Evolutionary conservation across 1,140 invertebrate genomes (phyloP).

Genomic region (Cardiocondyla obscurior): DNA sequence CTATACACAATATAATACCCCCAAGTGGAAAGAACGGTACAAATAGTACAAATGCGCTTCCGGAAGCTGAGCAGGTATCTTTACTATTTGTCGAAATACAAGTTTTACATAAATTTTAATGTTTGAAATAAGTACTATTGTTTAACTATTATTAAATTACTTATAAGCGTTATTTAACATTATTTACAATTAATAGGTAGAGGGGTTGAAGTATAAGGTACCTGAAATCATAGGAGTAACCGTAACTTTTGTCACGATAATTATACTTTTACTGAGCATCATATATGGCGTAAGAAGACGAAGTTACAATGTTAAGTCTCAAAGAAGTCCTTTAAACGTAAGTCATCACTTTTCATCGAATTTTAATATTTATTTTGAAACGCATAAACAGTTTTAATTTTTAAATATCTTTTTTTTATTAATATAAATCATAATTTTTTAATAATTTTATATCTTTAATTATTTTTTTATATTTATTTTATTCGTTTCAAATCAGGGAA

Average conservation of each 20-base stretch:
- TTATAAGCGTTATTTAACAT: not conserved
- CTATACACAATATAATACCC: conserved; percentile 87
- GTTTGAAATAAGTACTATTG: not conserved
- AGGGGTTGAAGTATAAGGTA: conserved; percentile 73
- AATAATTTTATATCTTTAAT: not conserved
- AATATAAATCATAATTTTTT: not conserved
- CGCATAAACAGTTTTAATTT: not conserved
- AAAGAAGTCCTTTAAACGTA: conserved; percentile 65
- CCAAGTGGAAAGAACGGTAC: conserved; percentile 83
- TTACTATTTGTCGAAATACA: not conserved
- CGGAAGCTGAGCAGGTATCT: conserved; percentile 79
- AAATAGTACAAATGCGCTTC: conserved; percentile 76
- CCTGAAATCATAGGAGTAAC: conserved; percentile 78
- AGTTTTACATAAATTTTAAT: not conserved
- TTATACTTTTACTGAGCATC: conserved; percentile 73
- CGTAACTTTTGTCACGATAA: conserved; percentile 74
- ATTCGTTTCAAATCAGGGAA: conserved; percentile 74
- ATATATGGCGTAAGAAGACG: conserved; percentile 74
- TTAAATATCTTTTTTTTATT: not conserved
- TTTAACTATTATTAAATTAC: not conserved
- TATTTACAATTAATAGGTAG: conserved; percentile 70
- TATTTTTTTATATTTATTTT: not conserved
- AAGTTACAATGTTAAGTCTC: conserved; percentile 68
- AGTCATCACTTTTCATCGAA: conserved; percentile 15
- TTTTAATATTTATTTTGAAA: not conserved